Evolutionary conservation across 2,888 invertebrate genomes (phyloP).

Genomic region (Drosophila trichaetosa): DNA sequence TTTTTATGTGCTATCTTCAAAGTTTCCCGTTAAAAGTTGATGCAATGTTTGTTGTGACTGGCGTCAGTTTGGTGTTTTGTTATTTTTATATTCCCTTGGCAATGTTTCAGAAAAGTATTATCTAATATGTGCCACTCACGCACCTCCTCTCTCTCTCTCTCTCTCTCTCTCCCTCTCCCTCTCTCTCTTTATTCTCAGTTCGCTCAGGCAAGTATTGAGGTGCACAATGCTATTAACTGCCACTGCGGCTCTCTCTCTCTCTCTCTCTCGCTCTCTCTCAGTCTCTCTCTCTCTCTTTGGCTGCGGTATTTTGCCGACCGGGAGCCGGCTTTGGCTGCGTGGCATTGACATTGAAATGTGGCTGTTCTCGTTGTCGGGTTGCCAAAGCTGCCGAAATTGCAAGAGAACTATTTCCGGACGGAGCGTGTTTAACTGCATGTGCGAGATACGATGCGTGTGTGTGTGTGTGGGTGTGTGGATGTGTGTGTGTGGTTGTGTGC

Average conservation of each 20-base stretch:
- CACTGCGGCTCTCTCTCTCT: not conserved
- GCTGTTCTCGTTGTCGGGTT: conserved; percentile 27
- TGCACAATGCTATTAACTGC: conserved; percentile 14
- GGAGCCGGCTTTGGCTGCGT: conserved; percentile 24
- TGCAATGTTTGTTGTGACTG: conserved; percentile 29
- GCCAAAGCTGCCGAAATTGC: conserved; percentile 49
- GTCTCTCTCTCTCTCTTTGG: not conserved
- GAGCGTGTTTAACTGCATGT: conserved; percentile 25
- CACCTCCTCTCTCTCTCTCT: conserved; percentile 2
- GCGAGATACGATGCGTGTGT: not conserved
- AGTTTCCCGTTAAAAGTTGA: conserved; percentile 22
- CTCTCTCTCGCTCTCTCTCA: not conserved
- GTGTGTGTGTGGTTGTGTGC: not conserved
- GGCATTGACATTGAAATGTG: conserved; percentile 51
- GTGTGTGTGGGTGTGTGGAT: not conserved
- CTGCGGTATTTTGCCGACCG: conserved; percentile 15
- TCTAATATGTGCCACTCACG: conserved; percentile 43
- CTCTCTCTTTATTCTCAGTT: conserved; percentile 1
- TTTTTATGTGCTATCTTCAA: not conserved
- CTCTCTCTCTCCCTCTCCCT: not conserved
- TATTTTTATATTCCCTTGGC: conserved; percentile 49
- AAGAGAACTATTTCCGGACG: conserved; percentile 17
- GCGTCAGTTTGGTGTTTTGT: conserved; percentile 13
- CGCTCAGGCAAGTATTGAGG: not conserved
- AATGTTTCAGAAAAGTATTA: conserved; percentile 47